phyloP scores from a whole-genome alignment of 1,140 invertebrate genomes.

The Sycophaga agraensis region DNA sequence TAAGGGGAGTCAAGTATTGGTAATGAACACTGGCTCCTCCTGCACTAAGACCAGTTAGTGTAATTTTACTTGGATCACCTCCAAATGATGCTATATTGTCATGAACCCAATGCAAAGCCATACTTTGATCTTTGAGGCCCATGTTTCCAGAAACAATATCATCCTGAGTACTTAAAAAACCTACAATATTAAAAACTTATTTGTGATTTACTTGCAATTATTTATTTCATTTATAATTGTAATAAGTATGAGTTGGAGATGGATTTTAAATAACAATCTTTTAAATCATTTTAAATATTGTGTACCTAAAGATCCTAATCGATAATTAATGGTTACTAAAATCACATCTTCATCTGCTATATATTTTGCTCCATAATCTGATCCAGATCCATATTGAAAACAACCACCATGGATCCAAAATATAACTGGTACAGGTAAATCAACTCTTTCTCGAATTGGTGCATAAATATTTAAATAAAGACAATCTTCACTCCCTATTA shows the following conservation, averaged over 20 bases:
- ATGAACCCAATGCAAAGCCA: constrained; percentile 64
- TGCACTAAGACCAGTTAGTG: constrained; percentile 58
- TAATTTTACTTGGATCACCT: constrained; percentile 58
- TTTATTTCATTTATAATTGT: not conserved
- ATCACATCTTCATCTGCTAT: constrained; percentile 65
- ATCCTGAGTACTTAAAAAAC: constrained; percentile 62
- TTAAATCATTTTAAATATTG: not conserved
- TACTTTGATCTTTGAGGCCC: constrained; percentile 65
- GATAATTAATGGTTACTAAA: constrained; percentile 68
- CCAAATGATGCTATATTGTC: constrained; percentile 61
- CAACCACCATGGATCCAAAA: constrained; percentile 51
- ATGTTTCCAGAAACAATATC: constrained; percentile 61
- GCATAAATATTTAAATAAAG: constrained; percentile 64
- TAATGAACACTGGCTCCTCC: constrained; percentile 62
- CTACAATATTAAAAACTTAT: constrained; percentile 34
- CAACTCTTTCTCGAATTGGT: constrained; percentile 40
- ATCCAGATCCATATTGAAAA: constrained; percentile 54
- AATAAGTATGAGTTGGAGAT: too few species aligned
- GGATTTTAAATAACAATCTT: too few species aligned
- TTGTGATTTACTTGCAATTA: not conserved
- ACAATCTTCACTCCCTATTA: constrained; percentile 60
- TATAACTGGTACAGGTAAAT: constrained; percentile 40
- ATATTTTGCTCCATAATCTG: constrained; percentile 58
- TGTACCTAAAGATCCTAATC: constrained; percentile 62
- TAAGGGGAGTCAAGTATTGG: constrained; percentile 62